A percentile compares a stretch with the other conserved stretches of the same genome.
Conservation (phyloP, 2,113 vertebrate genomes). For the Cynopterus brachyotis region DNA sequence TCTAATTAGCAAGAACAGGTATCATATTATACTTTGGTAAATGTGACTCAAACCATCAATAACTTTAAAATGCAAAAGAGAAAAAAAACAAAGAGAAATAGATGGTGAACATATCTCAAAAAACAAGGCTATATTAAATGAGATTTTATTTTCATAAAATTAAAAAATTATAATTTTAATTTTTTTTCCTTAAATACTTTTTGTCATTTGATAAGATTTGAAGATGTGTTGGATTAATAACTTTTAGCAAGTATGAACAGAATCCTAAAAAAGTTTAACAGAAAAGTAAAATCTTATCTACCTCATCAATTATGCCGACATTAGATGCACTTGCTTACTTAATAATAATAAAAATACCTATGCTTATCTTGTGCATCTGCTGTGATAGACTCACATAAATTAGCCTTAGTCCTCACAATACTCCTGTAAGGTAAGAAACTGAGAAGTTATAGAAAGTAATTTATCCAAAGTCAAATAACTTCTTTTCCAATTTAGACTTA, state of each 20-base stretch:
- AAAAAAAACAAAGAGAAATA: neutral
- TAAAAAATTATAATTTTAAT: neutral
- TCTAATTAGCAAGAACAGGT: neutral
- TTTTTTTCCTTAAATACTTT: neutral
- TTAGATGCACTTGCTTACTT: neutral
- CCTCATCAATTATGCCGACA: neutral
- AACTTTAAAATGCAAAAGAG: neutral
- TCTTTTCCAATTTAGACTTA: neutral
- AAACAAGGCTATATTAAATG: neutral
- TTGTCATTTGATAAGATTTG: neutral
- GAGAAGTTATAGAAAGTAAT: neutral
- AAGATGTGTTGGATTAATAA: neutral
- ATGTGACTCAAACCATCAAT: neutral
- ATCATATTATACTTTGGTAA: neutral
- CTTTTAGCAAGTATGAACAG: neutral
- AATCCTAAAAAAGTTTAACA: neutral
- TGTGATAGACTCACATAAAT: neutral
- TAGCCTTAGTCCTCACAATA: neutral
- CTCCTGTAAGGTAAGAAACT: neutral
- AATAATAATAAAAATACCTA: neutral
- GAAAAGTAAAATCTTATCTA: neutral
- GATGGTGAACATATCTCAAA: neutral
- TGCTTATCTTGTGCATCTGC: neutral
- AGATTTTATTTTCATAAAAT: neutral
- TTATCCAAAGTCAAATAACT: neutral